These are phyloP conservation scores for Chlorospingus flavigularis DNA, from an alignment of 2,797 vertebrate species.

Conservation along the genomic window DNA sequence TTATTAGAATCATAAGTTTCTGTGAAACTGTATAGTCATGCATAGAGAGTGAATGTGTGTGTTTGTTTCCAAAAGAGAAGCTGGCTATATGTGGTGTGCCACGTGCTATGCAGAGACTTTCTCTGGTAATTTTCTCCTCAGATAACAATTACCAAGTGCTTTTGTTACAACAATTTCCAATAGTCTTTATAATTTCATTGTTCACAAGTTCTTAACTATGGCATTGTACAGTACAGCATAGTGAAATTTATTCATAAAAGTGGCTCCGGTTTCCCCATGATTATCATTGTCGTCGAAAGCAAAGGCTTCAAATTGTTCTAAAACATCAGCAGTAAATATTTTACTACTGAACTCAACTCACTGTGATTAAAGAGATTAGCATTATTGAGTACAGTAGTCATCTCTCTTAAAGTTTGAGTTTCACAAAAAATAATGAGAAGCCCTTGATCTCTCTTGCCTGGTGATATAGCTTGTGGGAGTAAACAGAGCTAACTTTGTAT, in stretches of 20 bases:
- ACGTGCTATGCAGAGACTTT: not conserved
- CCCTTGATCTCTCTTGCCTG: constrained; percentile 41
- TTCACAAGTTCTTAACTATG: constrained; percentile 23
- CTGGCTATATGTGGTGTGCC: not conserved
- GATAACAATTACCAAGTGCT: not conserved
- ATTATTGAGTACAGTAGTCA: constrained; percentile 37
- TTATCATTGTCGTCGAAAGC: constrained; percentile 52
- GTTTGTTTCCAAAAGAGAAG: not conserved
- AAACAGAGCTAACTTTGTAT: constrained; percentile 20
- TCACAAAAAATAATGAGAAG: constrained; percentile 53
- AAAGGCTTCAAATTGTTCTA: constrained; percentile 62
- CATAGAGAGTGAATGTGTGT: not conserved
- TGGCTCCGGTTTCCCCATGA: constrained; percentile 7
- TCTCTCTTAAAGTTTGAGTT: constrained; percentile 39
- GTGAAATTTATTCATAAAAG: constrained; percentile 25
- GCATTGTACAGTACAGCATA: not conserved
- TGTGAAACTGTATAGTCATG: not conserved
- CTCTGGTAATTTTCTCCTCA: not conserved
- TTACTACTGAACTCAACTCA: constrained; percentile 23
- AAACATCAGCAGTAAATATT: constrained; percentile 62
- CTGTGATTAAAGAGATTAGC: constrained; percentile 65
- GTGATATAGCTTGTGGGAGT: not conserved
- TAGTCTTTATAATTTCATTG: constrained; percentile 27
- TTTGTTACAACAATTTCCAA: not conserved
- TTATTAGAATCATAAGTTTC: not conserved